Base-by-base conservation (phyloP, 2,888 invertebrate species). In the Dione vanillae region DNA sequence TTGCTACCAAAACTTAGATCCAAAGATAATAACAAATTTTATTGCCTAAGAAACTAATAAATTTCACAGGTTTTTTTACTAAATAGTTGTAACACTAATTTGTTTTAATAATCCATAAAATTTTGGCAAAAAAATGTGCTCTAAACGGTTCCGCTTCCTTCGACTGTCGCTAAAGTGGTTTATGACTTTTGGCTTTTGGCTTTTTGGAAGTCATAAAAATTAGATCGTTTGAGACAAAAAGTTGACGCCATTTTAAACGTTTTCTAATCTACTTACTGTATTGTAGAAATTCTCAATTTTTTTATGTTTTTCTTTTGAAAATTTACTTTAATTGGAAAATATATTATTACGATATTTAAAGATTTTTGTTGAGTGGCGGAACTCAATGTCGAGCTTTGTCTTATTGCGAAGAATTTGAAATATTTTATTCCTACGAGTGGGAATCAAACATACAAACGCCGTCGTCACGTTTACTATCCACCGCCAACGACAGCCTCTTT, bases 61-160 rank as follows among this genome's bases (percentile, higher is more conserved):
- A 92, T 92, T 86, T 86, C 77, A 77, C 74, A 69, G 66, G 83
- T 88, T 88, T 85, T 83, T 79, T 49, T 37, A 16, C 19, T 19
- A 19, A 49, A 45, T 43, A 41, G 41, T 73, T 65, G 56, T 20
- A 65, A 73, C 68, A 65, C 71, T 90, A 90, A 92, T 92, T 91
- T 90, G 91, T 87, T 90, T 90, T 90, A 91, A 91, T 91, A 89
- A 86, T 82, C 87, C 85, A 85, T 90, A 89, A 89, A 86, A 84
- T 82, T 87, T 89, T 84, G 82, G 83, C 86, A 83, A 86, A 87
- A 88, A 88, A 85, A 72, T 37, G 0, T 20, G 0, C n/a, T 52
- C 52, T 61, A 67, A 75, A 70, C 54, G 67, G 75, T 76, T 75
- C 72, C 76, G 76, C 68, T 77, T 71, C 68, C 67, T 67, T 56